These are phyloP conservation scores for Metellina segmentata DNA, from an alignment of 2,888 invertebrate genomes.

Conservation along the genomic window DNA sequence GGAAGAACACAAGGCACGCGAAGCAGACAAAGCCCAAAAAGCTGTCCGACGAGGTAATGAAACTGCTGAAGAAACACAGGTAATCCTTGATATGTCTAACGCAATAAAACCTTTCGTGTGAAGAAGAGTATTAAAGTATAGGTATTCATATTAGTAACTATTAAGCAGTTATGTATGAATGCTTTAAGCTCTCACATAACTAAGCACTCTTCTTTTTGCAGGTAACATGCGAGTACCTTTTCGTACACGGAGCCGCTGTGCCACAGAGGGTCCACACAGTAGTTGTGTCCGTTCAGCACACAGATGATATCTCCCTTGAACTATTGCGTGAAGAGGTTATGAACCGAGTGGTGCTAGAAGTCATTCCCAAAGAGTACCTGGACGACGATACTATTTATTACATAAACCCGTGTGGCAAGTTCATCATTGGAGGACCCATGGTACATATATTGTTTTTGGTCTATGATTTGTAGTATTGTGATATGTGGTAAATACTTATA, in stretches of 20 bases:
- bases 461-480: too few species aligned
- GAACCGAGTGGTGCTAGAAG: slow-evolving; percentile 82
- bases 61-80: too few species aligned
- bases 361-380: slow-evolving; percentile 83
- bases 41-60: too few species aligned
- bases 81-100: too few species aligned
- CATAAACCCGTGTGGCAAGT: slow-evolving; percentile 83
- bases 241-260: slow-evolving; percentile 82
- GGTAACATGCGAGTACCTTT: slow-evolving; percentile 83
- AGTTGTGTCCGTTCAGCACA: slow-evolving; percentile 84
- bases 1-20: too few species aligned
- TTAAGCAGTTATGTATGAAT: too few species aligned
- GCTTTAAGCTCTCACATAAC: background rate
- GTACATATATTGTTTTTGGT: slow-evolving; percentile 42
- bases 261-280: slow-evolving; percentile 83
- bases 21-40: too few species aligned
- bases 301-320: slow-evolving; percentile 81
- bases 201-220: background rate
- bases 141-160: too few species aligned
- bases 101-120: too few species aligned
- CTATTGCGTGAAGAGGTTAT: slow-evolving; percentile 81
- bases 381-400: slow-evolving; percentile 83
- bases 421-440: slow-evolving; percentile 83
- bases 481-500: too few species aligned
- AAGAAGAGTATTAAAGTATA: too few species aligned